Evolutionary conservation across 2,888 invertebrate species (phyloP).

Genomic region (Diplolepis rosae): DNA sequence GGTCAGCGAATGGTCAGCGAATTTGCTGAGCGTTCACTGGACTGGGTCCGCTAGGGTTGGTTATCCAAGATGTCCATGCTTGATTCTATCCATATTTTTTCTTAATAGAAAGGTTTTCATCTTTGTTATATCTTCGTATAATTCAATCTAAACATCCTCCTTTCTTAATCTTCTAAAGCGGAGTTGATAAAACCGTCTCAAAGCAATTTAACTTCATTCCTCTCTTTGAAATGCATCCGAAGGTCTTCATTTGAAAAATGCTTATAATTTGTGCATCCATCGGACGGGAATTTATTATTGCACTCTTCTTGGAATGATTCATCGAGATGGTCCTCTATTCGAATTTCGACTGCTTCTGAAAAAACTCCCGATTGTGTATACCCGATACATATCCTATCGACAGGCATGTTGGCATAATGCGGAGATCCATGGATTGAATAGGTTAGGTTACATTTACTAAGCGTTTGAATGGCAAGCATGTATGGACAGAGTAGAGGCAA

Average conservation of each 20-base stretch:
- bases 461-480: slow-evolving; percentile 42
- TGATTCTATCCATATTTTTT: no score
- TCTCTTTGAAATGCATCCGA: neutral
- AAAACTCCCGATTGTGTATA: slow-evolving; percentile 41
- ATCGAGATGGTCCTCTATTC: slow-evolving; percentile 6
- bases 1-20: no score
- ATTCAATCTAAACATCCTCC: neutral
- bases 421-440: slow-evolving; percentile 51
- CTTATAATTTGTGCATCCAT: slow-evolving; percentile 5
- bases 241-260: slow-evolving; percentile 24
- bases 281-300: slow-evolving; percentile 4
- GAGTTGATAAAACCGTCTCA: no score
- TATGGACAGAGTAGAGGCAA: slow-evolving; percentile 41
- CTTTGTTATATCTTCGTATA: no score
- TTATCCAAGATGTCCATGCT: no score
- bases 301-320: slow-evolving; percentile 24
- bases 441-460: slow-evolving; percentile 48
- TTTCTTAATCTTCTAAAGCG: no score
- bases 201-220: slow-evolving; percentile 15
- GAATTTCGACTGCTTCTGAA: slow-evolving; percentile 38
- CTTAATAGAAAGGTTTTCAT: no score
- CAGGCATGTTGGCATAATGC: slow-evolving; percentile 49
- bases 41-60: no score
- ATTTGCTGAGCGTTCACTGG: no score
- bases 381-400: slow-evolving; percentile 33